A percentile compares a stretch with the other conserved stretches of the same genome.
phyloP scores from a whole-genome alignment of 2,888 invertebrate species.

The Achlya flavicornis region DNA sequence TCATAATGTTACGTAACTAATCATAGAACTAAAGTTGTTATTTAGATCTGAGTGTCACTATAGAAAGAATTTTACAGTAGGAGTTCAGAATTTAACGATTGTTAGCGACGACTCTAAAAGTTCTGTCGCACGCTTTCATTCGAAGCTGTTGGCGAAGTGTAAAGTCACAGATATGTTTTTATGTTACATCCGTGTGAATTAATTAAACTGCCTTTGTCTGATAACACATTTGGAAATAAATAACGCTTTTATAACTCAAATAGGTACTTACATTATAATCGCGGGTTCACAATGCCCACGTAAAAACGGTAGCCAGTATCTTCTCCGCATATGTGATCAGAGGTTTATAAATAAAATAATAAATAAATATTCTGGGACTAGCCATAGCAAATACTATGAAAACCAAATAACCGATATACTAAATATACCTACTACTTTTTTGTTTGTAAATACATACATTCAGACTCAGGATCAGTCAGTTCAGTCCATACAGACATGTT shows the following conservation, averaged over 20 bases:
- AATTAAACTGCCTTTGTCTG: neutral
- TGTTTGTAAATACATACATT: no score
- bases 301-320: no score
- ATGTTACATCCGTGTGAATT: neutral
- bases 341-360: no score
- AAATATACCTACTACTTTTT: no score
- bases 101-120: neutral
- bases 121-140: constrained; percentile 3
- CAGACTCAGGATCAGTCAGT: no score
- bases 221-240: neutral
- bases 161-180: constrained; percentile 3
- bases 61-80: neutral
- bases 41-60: neutral
- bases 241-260: neutral
- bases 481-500: no score
- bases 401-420: no score
- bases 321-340: no score
- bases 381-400: no score
- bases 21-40: neutral
- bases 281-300: no score
- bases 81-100: constrained; percentile 7
- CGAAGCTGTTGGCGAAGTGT: constrained; percentile 6
- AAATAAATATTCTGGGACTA: no score
- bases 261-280: neutral
- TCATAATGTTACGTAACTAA: no score